Conservation (phyloP, 2,113 vertebrate genomes). For the Lagopus muta region DNA sequence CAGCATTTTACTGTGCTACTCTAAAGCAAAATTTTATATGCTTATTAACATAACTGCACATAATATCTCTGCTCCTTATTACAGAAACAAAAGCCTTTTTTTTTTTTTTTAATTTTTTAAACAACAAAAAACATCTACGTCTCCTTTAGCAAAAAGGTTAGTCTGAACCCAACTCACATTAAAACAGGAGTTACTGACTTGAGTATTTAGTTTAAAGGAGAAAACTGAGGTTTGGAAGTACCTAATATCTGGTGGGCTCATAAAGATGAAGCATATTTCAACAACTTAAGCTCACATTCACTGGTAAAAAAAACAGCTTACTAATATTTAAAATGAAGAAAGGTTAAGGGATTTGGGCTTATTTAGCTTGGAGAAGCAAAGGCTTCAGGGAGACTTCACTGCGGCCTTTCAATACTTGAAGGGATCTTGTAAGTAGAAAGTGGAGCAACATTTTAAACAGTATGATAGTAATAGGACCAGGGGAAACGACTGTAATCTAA, state of each 20-base stretch:
- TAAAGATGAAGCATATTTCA: background rate
- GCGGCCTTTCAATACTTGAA: too few species aligned
- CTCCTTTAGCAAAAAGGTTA: background rate
- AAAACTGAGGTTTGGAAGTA: background rate
- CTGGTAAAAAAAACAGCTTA: background rate
- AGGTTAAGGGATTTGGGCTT: too few species aligned
- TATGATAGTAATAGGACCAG: too few species aligned
- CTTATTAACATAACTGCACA: constrained; percentile 15
- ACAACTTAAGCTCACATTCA: background rate
- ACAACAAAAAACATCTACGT: background rate
- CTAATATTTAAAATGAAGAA: background rate
- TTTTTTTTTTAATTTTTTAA: background rate
- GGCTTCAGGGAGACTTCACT: too few species aligned
- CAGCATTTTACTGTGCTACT: background rate
- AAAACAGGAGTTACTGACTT: background rate
- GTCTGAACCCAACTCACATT: background rate
- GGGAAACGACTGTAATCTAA: too few species aligned
- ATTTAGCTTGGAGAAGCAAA: background rate
- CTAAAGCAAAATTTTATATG: background rate
- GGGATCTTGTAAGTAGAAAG: too few species aligned
- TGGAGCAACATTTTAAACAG: too few species aligned
- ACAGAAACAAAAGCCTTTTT: background rate
- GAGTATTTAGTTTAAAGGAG: background rate
- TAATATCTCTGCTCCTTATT: background rate
- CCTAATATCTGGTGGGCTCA: background rate